A percentile compares a stretch with the other conserved stretches of the same genome.
phyloP scores from a whole-genome alignment of 2,797 vertebrate genomes.

The Sitta carolinensis region DNA sequence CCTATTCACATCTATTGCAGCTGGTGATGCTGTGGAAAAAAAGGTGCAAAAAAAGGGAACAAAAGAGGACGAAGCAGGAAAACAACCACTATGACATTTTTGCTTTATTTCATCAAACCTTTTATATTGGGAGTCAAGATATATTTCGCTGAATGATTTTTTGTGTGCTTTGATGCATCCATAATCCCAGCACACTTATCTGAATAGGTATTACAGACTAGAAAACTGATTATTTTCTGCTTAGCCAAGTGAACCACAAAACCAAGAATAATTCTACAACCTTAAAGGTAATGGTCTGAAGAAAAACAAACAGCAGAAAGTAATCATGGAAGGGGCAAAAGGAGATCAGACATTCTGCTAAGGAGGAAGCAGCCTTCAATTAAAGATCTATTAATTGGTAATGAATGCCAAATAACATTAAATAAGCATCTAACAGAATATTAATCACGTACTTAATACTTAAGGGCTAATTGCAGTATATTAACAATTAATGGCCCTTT shows the following conservation, averaged over 20 bases:
- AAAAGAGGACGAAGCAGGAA: not conserved
- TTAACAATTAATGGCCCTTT: conserved; percentile 69
- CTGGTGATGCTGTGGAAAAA: not conserved
- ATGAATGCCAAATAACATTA: conserved; percentile 69
- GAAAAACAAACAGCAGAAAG: conserved; percentile 53
- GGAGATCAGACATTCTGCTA: conserved; percentile 16
- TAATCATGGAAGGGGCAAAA: conserved; percentile 47
- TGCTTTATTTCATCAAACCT: not conserved
- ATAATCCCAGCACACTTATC: conserved; percentile 1
- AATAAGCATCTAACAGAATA: conserved; percentile 72
- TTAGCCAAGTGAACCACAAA: conserved; percentile 47
- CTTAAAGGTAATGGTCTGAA: conserved; percentile 37
- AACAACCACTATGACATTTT: not conserved
- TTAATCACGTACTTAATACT: conserved; percentile 71
- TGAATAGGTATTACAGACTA: conserved; percentile 2
- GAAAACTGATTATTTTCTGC: conserved; percentile 59
- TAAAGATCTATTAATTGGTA: conserved; percentile 67
- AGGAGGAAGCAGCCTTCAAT: conserved; percentile 51
- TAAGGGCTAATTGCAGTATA: conserved; percentile 63
- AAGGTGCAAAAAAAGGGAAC: not conserved
- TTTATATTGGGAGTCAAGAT: not conserved
- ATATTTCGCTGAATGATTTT: conserved; percentile 30
- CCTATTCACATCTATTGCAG: conserved; percentile 4
- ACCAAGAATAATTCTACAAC: conserved; percentile 38
- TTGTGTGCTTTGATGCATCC: conserved; percentile 21